Base-by-base conservation (phyloP, 2,797 vertebrate genomes). In the Chaetodon trifasciatus region DNA sequence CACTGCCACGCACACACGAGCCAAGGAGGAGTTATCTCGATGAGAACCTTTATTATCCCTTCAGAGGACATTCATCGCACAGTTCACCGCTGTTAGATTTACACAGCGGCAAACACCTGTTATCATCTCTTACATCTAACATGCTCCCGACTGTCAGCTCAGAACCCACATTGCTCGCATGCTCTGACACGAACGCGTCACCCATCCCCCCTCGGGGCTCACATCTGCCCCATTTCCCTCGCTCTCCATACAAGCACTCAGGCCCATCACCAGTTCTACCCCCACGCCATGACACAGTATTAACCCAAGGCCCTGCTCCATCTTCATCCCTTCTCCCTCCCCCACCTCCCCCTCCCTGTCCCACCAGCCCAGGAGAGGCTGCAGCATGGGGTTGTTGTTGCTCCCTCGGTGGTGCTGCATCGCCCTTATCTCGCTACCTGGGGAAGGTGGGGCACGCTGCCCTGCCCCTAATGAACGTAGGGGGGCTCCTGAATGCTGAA, bases 401-500 rank as follows among this genome's bases (percentile, higher is more conserved):
- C 95, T 86, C 94, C 74, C 57, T 94, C 1, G 62, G 80, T 3
- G 86, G 84, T 21, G 82, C 88, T 2, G 71, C 95, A 52, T 89
- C 91, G 74, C 78, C 94, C 90, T 91, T 97, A 81, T 95, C 95
- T 81, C 96, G 96, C 65, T 96, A 96, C 93, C 96, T 97, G 86
- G 95, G 94, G 91, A 98, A 96, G 94, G 96, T 98, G 94, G 95
- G 96, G 81, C 95, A 96, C 76, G 94, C 95, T 74, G 93, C 96
- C 87, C 91, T 96, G 90, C 94, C 96, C 90, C 94, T 97, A 86
- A 79, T 96, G 83, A 96, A 95, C 53, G 95, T 91, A 85, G 94
- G 94, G 91, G 95, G 95, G 91, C 96, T 96, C 93, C 95, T 95
- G 93, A 95, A 94, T 78, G 89, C 88, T 46, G 93, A 92, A 89